These are phyloP conservation scores for Microdon myrmicae DNA, from an alignment of 2,888 invertebrate genomes.

Conservation along the genomic window DNA sequence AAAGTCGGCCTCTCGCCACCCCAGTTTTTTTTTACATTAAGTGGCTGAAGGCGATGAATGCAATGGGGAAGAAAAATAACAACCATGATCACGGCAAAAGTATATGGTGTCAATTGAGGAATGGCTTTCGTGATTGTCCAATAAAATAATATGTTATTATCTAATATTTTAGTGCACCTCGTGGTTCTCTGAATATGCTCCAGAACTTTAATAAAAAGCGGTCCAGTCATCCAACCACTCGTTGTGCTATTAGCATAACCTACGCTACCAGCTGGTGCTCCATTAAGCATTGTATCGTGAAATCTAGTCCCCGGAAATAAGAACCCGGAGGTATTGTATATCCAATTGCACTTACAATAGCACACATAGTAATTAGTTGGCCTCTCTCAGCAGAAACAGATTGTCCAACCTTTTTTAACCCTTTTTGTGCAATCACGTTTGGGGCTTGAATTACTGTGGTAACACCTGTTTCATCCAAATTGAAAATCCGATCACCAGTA, in stretches of 20 bases:
- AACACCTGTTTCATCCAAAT: constrained; percentile 52
- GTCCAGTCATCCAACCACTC: constrained; percentile 33
- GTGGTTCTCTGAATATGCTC: constrained; percentile 16
- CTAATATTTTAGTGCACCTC: constrained; percentile 13
- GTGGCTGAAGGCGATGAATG: too few relatives aligned
- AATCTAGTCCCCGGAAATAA: constrained; percentile 22
- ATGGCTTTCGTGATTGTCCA: constrained; percentile 19
- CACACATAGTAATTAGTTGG: constrained; percentile 51
- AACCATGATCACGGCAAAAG: too few relatives aligned
- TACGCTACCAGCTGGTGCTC: constrained; percentile 30
- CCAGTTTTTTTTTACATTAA: too few relatives aligned
- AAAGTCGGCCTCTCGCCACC: too few relatives aligned
- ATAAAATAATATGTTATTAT: constrained; percentile 13
- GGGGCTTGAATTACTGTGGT: constrained; percentile 42
- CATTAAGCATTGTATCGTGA: constrained; percentile 24
- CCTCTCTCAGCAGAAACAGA: constrained; percentile 55
- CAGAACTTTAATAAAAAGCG: constrained; percentile 19
- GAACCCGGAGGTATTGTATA: constrained; percentile 31
- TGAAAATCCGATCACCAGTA: constrained; percentile 34
- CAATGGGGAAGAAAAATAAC: too few relatives aligned
- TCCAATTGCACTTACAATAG: constrained; percentile 31
- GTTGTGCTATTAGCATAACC: constrained; percentile 26
- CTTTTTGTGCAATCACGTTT: constrained; percentile 44
- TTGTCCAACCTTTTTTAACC: constrained; percentile 52
- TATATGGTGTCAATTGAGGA: not conserved